phyloP scores from a whole-genome alignment of 2,888 invertebrate genomes.

The Drosophila antonietae region DNA sequence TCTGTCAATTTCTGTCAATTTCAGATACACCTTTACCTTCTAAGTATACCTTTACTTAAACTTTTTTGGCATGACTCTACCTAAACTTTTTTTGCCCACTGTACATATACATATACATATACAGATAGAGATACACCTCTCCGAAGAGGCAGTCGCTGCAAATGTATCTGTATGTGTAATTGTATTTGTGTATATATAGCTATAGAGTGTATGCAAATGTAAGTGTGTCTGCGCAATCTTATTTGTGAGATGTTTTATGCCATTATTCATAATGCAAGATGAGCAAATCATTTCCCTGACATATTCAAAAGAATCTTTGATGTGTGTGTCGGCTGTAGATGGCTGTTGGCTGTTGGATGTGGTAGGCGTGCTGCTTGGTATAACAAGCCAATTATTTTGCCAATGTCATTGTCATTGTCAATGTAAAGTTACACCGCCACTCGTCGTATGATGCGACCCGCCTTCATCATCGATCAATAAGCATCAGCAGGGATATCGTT shows the following conservation, averaged over 20 bases:
- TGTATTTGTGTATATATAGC: neutral
- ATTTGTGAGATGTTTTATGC: constrained; percentile 48
- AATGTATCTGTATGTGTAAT: neutral
- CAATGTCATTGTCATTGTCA: constrained; percentile 34
- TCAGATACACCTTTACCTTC: too few relatives aligned
- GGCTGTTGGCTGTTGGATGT: neutral
- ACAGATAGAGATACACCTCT: constrained; percentile 1
- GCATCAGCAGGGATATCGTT: constrained; percentile 18
- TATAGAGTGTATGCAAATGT: constrained; percentile 9
- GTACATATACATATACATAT: neutral
- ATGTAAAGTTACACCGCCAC: constrained; percentile 22
- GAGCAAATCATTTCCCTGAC: constrained; percentile 20
- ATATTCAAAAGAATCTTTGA: constrained; percentile 21
- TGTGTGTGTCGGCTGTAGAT: neutral
- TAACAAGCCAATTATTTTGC: constrained; percentile 41
- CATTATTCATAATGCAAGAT: constrained; percentile 59
- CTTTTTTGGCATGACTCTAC: too few relatives aligned
- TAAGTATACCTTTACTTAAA: too few relatives aligned
- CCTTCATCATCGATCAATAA: constrained; percentile 45
- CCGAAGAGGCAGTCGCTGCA: neutral
- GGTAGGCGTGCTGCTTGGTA: constrained; percentile 14
- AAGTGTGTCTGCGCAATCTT: constrained; percentile 9
- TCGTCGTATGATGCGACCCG: constrained; percentile 1
- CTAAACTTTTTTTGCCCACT: too few relatives aligned
- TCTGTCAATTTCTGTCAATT: too few relatives aligned